Percentiles rank a stretch among this genome's conserved stretches.
These are phyloP conservation scores for Gonocerus acuteangulatus DNA, from an alignment of 2,888 invertebrate species.

Conservation along the genomic window DNA sequence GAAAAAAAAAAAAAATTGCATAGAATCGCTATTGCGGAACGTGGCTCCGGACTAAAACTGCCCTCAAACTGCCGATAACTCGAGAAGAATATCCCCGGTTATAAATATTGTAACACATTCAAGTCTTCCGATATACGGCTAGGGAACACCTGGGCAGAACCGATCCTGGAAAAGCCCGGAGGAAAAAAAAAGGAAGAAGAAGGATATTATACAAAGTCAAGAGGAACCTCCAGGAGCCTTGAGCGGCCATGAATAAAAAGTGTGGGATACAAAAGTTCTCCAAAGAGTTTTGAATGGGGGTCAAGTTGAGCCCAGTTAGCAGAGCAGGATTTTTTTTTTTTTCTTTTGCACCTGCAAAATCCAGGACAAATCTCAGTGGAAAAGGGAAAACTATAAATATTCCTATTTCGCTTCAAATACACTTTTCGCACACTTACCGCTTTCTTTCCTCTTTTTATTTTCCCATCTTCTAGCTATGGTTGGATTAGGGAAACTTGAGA, in stretches of 20 bases:
- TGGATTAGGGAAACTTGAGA: too few relatives aligned
- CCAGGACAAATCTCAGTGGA: slow-evolving; percentile 9
- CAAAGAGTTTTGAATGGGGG: too few relatives aligned
- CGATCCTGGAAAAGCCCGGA: slow-evolving; percentile 2
- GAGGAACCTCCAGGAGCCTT: slow-evolving; percentile 13
- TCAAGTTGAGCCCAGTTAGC: background rate
- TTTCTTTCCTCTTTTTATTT: too few relatives aligned
- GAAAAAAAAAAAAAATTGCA: too few relatives aligned
- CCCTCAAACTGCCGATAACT: too few relatives aligned
- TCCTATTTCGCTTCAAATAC: slow-evolving; percentile 4
- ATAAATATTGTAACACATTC: too few relatives aligned
- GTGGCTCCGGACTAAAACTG: too few relatives aligned
- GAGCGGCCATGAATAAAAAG: slow-evolving; percentile 30
- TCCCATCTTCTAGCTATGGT: too few relatives aligned
- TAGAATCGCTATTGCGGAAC: too few relatives aligned
- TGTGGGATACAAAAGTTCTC: slow-evolving; percentile 27
- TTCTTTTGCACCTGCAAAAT: too few relatives aligned
- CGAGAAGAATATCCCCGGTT: too few relatives aligned
- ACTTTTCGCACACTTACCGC: background rate
- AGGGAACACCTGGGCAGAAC: slow-evolving; percentile 10
- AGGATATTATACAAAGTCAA: slow-evolving; percentile 33
- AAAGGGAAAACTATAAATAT: slow-evolving; percentile 14
- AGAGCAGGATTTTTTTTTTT: too few relatives aligned
- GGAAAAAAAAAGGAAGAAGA: slow-evolving; percentile 12
- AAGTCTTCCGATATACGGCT: background rate